phyloP scores from a whole-genome alignment of 2,888 invertebrate species.

The Melanostoma scalare region DNA sequence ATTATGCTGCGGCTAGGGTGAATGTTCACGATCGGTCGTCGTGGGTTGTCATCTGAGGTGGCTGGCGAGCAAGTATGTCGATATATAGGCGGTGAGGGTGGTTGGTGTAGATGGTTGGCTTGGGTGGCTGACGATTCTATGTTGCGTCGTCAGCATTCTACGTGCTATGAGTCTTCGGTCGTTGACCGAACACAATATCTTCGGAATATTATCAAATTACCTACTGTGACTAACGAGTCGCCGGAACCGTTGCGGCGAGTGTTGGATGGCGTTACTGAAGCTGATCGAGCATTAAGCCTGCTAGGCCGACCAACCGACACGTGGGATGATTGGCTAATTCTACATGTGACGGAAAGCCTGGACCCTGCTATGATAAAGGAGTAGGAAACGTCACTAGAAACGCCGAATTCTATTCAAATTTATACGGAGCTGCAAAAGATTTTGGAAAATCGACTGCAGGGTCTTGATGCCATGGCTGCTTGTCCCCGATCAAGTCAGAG shows the following conservation, averaged over 20 bases:
- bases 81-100: too few species aligned
- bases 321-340: constrained; percentile 55
- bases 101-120: too few species aligned
- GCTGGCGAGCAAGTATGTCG: too few species aligned
- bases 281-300: constrained; percentile 43
- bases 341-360: constrained; percentile 44
- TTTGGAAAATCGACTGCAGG: constrained; percentile 45
- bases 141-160: too few species aligned
- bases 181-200: too few species aligned
- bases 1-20: too few species aligned
- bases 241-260: constrained; percentile 14
- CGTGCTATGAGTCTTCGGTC: too few species aligned
- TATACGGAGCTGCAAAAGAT: constrained; percentile 29
- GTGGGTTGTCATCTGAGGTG: too few species aligned
- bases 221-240: constrained; percentile 11
- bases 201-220: constrained; percentile 28
- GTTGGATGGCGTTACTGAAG: constrained; percentile 45
- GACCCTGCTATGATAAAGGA: constrained; percentile 39
- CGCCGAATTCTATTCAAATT: constrained; percentile 33
- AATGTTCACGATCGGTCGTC: too few species aligned
- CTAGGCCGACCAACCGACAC: constrained; percentile 39
- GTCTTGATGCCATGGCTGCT: constrained; percentile 10
- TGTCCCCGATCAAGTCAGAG: too few species aligned
- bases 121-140: too few species aligned
- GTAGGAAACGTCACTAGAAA: constrained; percentile 56